Evolutionary conservation across 2,797 vertebrate species (phyloP), one percentile per base, ranked within the genome.

Genomic region (Rhadinocentrus ornatus): DNA sequence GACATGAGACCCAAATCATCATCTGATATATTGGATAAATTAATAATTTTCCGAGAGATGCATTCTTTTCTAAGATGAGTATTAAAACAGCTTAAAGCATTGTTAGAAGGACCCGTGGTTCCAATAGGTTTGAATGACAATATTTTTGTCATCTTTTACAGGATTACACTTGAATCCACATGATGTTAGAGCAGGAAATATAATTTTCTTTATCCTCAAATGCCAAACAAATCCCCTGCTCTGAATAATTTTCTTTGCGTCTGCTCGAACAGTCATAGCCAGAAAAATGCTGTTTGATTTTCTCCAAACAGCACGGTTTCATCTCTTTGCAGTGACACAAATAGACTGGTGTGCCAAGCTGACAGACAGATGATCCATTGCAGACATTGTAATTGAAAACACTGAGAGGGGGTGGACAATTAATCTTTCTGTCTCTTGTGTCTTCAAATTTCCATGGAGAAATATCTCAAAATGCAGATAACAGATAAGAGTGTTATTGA

Each of bases 401-500:
- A 76, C 76, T 39, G 76, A 66, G 82, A 83, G 86, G 65, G 70
- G 77, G 63, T 50, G 55, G 66, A 83, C 79, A 88, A 92, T 91
- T 89, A 87, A 91, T 93, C 87, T 84, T 64, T 68, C 68, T 76
- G 77, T 73, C 76, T 71, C 56, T 39, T 57, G 32, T 54, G 50
- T 72, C 78, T 76, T 84, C 76, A 77, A 68, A 86, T 87, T 88
- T 89, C 82, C 86, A 86, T 66, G 64, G 69, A 87, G 86, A 82
- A 91, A 85, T 84, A 78, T 63, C 78, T 68, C 20, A 63, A 90
- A 88, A 91, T 88, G 78, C 79, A 90, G 86, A 92, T 89, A 86
- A 90, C 76, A 87, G 89, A 92, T 92, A 88, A 81, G 81, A 63
- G 65, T 41, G 69, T 89, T 90, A 92, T 92, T 89, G 91, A 92